Base-by-base conservation (phyloP, 2,888 invertebrate genomes). In the Autographa gamma region DNA sequence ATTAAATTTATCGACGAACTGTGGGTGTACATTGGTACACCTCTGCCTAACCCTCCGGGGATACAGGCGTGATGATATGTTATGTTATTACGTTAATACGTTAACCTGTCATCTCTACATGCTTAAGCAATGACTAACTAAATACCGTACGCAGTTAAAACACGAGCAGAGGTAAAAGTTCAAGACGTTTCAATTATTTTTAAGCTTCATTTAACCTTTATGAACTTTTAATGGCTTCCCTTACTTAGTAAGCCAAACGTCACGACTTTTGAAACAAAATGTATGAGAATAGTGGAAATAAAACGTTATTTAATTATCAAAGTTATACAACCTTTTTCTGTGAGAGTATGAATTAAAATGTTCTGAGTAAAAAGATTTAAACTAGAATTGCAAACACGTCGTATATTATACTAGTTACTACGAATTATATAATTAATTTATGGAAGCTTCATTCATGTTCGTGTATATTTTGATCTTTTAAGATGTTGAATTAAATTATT, bases 121-220 rank as follows among this genome's bases (percentile, higher is more conserved):
- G 9, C 54, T 54, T 54, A 13, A 25, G 54, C 11, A 25, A 25
- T 56, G 19, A 19, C 25, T 56, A 56, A 56, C 54, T 56, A 25
- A 54, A 56, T 25, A 19, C 25, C 25, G 11, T 56, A 13, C 54
- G 16, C 25, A n/a, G n/a, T 16, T 48, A n/a, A 48, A 48, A n/a
- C 48, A 48, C 43, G 43, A 11, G 8, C 48, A 19, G 54, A 56
- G 54, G 25, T 56, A 56, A 19, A 54, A 56, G 54, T 56, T 56
- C 25, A 56, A 56, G 19, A 56, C 13, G 54, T 6, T 25, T 25
- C 54, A 56, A 56, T 11, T 19, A 56, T 19, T 19, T 56, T 56
- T 56, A 11, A 56, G 25, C 54, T 56, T 56, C 25, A 56, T 56
- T 56, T 56, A 13, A 56, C 54, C 25, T 25, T 13, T 25, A 11